Conservation (phyloP, 2,888 invertebrate species). For the Limnephilus rhombicus region DNA sequence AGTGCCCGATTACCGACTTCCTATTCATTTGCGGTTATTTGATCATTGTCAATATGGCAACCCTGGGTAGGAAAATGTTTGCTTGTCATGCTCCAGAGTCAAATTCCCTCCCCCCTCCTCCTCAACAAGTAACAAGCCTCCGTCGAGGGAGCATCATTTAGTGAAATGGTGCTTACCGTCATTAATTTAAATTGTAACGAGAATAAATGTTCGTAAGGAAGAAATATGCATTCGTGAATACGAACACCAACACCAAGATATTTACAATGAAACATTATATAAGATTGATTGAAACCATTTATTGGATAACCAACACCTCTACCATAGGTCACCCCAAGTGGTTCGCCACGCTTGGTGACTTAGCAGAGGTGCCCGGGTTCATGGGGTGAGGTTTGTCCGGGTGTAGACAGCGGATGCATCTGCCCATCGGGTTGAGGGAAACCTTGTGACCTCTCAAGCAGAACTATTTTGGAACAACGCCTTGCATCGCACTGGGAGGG, state of each 20-base stretch:
- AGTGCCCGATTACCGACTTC: neutral
- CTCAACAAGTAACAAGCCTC: neutral
- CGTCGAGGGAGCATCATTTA: neutral
- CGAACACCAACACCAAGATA: neutral
- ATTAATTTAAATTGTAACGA: neutral
- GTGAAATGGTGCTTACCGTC: conserved; percentile 1
- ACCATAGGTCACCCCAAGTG: too few relatives aligned
- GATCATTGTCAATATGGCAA: neutral
- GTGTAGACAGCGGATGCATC: too few relatives aligned
- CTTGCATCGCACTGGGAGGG: too few relatives aligned
- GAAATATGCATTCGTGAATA: neutral
- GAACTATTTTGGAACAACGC: too few relatives aligned
- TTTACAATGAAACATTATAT: neutral
- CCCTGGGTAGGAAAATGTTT: neutral
- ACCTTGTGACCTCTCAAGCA: too few relatives aligned
- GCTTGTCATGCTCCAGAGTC: neutral
- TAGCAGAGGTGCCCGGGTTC: too few relatives aligned
- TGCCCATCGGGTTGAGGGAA: too few relatives aligned
- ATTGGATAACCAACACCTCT: too few relatives aligned
- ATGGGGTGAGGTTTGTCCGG: too few relatives aligned
- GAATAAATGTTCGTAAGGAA: neutral
- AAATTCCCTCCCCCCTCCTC: neutral
- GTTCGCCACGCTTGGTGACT: too few relatives aligned
- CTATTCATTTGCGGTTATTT: neutral
- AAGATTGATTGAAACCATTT: neutral